A percentile compares a stretch with the other conserved stretches of the same genome.
Evolutionary conservation across 2,113 vertebrate genomes (phyloP).

Genomic region (Jacana jacana): DNA sequence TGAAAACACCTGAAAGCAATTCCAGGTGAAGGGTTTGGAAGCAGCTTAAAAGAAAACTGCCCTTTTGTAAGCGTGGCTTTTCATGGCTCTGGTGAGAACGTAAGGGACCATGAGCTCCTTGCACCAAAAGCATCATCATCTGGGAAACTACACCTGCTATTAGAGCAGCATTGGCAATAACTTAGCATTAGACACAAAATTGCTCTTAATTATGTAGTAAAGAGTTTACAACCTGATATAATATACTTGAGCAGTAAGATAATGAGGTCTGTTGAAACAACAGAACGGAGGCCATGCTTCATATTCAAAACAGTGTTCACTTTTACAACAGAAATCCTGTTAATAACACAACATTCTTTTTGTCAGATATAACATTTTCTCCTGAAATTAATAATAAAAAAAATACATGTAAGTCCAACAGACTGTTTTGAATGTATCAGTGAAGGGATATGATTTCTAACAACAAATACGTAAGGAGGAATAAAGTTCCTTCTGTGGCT

Average conservation of each 20-base stretch:
- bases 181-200: neutral
- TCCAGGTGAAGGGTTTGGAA: neutral
- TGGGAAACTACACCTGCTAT: neutral
- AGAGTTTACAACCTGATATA: neutral
- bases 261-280: neutral
- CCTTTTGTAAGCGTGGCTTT: neutral
- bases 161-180: neutral
- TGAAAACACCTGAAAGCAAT: neutral
- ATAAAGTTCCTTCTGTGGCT: neutral
- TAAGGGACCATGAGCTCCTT: neutral
- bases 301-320: neutral
- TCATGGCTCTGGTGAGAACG: neutral
- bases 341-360: neutral
- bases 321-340: neutral
- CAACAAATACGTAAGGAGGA: neutral
- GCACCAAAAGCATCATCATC: neutral
- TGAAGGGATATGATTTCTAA: neutral
- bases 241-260: neutral
- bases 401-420: fast-evolving
- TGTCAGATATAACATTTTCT: neutral
- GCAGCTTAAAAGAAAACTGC: neutral
- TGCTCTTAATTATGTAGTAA: neutral
- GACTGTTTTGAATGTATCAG: neutral
- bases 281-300: neutral
- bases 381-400: neutral